Conservation (phyloP, 2,113 vertebrate species). For the Chamaetylas fuelleborni region DNA sequence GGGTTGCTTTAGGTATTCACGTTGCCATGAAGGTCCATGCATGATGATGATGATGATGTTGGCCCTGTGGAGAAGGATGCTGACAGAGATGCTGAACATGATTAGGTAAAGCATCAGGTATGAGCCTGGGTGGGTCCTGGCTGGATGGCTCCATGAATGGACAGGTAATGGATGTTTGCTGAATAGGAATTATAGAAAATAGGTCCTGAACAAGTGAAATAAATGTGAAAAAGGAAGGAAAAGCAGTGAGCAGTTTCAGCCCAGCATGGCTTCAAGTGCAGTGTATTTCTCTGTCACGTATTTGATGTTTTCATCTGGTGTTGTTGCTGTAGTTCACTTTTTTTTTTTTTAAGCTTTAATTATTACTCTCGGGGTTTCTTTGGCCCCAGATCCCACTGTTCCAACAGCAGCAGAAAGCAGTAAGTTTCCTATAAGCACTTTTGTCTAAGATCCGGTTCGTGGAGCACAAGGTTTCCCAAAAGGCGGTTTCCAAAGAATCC, state of each 20-base stretch:
- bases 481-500: background rate
- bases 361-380: background rate
- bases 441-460: background rate
- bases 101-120: background rate
- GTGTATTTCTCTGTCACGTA: background rate
- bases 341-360: background rate
- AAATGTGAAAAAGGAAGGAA: background rate
- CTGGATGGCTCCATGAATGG: background rate
- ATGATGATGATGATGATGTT: background rate
- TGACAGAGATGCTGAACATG: background rate
- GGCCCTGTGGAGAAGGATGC: accelerated
- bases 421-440: background rate
- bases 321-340: background rate
- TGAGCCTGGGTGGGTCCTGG: background rate
- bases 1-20: background rate
- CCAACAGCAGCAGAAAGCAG: background rate
- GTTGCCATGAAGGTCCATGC: background rate
- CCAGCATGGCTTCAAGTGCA: background rate
- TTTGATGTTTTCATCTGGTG: background rate
- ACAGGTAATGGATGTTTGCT: background rate
- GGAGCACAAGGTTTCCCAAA: background rate
- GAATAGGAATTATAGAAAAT: background rate
- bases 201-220: background rate
- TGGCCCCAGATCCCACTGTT: background rate
- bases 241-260: background rate